Evolutionary conservation across 2,797 vertebrate genomes (phyloP), one percentile per base, ranked within the genome.

Genomic region (Coranthus polyacanthus): DNA sequence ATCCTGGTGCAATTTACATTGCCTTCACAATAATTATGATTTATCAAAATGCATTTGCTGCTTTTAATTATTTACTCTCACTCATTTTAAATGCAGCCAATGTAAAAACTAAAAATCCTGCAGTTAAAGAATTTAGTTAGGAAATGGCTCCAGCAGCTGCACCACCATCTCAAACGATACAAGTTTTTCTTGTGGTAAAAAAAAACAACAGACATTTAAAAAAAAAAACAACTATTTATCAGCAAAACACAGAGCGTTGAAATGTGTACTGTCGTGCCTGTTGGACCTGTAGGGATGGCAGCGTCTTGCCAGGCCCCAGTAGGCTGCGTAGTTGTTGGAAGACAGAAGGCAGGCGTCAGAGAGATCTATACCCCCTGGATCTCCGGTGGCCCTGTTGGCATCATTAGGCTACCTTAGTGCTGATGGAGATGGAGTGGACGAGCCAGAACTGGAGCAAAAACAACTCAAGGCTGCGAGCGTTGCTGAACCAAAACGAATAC

Each of bases 11-110:
- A 88, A 82, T 90, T 89, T 87, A 70, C 65, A 20, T 71, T 69
- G 77, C 81, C 80, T 85, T 89, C 78, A 79, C 75, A 75, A 83
- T 89, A 91, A 92, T 88, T 90, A 75, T 83, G 87, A 91, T 91
- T 89, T 88, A 89, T 91, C 67, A 68, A 60, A 86, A 85, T 72
- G 52, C 44, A 71, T 76, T 67, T 57, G 63, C 74, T 70, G 66
- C 24, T 77, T 54, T 82, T 86, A 68, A 85, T 83, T 84, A 75
- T 82, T 86, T 43, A 54, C 24, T 61, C 68, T 44, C 47, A 3
- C 64, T 20, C 63, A 24, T 69, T 69, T 69, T 45, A 67, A 42
- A 65, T 54, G 53, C 46, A 29, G 24, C 32, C 50, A 37, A 15
- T 41, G 51, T 45, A 41, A 59, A 71, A 43, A 24, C 59, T 12